Conservation (phyloP, 2,113 vertebrate species). For the Paraplagusia blochii region DNA sequence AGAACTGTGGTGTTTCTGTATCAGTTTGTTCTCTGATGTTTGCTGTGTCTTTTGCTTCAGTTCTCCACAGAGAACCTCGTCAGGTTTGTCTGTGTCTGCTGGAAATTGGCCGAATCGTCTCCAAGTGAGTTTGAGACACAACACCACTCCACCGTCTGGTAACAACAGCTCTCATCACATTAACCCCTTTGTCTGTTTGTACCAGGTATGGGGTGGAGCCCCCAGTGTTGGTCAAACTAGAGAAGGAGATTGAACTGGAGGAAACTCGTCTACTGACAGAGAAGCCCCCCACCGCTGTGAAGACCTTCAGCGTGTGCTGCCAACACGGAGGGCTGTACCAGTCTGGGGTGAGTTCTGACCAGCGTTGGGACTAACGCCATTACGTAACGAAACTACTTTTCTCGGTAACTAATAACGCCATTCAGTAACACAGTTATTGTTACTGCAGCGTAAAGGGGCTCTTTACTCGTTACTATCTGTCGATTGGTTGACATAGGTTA, state of each 20-base stretch:
- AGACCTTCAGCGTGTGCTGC: conserved; percentile 87
- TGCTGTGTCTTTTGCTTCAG: conserved; percentile 62
- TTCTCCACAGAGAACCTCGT: conserved; percentile 93
- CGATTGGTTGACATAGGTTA: too few relatives aligned
- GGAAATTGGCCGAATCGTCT: conserved; percentile 92
- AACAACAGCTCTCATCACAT: too few relatives aligned
- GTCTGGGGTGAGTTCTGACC: conserved; percentile 78
- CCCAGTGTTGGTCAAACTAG: conserved; percentile 92
- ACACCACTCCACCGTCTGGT: too few relatives aligned
- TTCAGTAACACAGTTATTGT: too few relatives aligned
- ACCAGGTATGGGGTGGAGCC: conserved; percentile 92
- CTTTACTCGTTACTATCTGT: too few relatives aligned
- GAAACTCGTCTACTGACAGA: conserved; percentile 86
- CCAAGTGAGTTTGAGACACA: conserved; percentile 74
- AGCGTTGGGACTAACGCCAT: too few relatives aligned
- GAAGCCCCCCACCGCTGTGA: conserved; percentile 76
- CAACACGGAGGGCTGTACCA: conserved; percentile 87
- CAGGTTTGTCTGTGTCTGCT: conserved; percentile 96
- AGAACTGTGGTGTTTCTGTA: too few relatives aligned
- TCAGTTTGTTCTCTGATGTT: neutral
- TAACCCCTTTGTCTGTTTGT: neutral
- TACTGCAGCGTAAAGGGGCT: too few relatives aligned
- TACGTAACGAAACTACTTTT: too few relatives aligned
- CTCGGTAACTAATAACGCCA: too few relatives aligned
- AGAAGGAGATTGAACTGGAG: conserved; percentile 97